Evolutionary conservation across 2,113 vertebrate species (phyloP).

Genomic region (Anarhynchus alexandrinus): DNA sequence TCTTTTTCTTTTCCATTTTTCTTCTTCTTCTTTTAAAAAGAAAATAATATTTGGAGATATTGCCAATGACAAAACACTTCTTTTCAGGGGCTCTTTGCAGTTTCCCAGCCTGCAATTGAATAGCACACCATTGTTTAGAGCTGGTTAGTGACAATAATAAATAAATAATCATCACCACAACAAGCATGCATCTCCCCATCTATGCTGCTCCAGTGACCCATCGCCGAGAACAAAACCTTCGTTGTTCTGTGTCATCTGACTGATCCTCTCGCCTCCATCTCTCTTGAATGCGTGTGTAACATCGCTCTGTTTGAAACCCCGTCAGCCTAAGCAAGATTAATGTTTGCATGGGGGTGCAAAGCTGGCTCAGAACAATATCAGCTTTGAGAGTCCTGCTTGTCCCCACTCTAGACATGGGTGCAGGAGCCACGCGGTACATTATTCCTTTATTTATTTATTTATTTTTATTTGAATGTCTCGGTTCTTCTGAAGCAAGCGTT

Average conservation of each 20-base stretch:
- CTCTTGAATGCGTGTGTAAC: neutral
- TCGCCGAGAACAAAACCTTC: neutral
- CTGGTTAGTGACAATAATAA: neutral
- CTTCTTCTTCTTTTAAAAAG: neutral
- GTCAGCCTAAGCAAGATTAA: slow-evolving; percentile 24
- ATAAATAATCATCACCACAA: neutral
- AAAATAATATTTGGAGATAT: neutral
- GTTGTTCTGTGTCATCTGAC: slow-evolving; percentile 25
- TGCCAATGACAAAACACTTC: neutral
- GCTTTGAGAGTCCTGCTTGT: neutral
- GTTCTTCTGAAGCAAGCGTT: slow-evolving; percentile 50
- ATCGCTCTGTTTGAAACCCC: neutral
- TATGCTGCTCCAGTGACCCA: neutral
- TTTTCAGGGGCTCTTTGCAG: neutral
- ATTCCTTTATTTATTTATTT: neutral
- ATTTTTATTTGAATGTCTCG: slow-evolving; percentile 50
- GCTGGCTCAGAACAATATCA: slow-evolving; percentile 1
- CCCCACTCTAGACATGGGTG: neutral
- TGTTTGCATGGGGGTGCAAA: neutral
- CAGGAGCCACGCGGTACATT: neutral
- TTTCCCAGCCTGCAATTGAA: neutral
- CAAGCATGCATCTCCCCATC: neutral
- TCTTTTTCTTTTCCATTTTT: neutral
- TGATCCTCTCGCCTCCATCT: neutral
- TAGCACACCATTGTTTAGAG: neutral